Conservation (phyloP, 2,797 vertebrate genomes). For the Limosa lapponica region DNA sequence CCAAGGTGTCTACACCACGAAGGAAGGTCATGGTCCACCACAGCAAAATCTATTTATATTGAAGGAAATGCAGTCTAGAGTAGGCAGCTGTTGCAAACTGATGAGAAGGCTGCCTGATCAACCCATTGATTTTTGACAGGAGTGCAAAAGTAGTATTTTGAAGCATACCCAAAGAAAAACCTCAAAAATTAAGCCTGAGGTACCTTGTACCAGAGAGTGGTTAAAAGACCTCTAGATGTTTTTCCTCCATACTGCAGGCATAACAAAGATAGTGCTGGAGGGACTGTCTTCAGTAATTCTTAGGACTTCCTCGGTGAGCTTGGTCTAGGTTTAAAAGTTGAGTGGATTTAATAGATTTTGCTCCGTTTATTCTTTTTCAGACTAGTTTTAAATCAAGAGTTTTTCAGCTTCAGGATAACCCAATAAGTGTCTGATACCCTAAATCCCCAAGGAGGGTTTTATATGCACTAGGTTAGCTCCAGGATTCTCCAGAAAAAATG, state of each 20-base stretch:
- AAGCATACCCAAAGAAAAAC: neutral
- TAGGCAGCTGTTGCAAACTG: neutral
- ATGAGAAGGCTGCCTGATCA: neutral
- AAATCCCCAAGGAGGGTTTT: neutral
- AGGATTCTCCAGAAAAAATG: neutral
- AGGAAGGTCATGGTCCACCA: neutral
- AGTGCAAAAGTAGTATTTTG: neutral
- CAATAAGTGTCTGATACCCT: neutral
- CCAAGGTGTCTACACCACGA: neutral
- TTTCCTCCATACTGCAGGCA: neutral
- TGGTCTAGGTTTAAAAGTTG: neutral
- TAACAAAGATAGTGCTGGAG: neutral
- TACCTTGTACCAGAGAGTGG: neutral
- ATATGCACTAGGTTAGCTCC: neutral
- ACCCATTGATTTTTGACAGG: neutral
- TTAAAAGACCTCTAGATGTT: neutral
- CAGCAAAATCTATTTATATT: constrained; percentile 5
- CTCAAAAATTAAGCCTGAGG: neutral
- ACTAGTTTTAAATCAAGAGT: neutral
- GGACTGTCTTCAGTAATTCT: neutral
- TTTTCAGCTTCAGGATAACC: neutral
- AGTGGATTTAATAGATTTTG: neutral
- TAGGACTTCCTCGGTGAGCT: neutral
- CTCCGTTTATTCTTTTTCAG: neutral
- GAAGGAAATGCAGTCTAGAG: neutral